These are phyloP conservation scores for Cerastis rubricosa DNA, from an alignment of 2,888 invertebrate genomes.

Conservation along the genomic window DNA sequence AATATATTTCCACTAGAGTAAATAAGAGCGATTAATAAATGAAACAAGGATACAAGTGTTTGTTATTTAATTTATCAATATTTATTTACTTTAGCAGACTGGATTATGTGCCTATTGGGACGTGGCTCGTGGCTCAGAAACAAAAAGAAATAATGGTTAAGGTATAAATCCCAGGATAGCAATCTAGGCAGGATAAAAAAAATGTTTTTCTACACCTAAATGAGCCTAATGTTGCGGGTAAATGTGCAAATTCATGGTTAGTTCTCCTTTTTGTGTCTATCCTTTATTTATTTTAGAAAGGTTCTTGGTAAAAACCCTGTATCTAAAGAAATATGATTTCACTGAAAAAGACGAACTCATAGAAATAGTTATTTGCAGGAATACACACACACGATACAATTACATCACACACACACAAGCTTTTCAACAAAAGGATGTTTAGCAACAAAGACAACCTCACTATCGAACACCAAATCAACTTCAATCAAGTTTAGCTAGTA, in stretches of 20 bases:
- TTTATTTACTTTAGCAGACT: conserved; percentile 31
- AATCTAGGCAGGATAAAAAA: conserved; percentile 32
- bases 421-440: background rate
- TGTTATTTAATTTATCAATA: conserved; percentile 23
- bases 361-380: background rate
- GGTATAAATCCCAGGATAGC: conserved; percentile 14
- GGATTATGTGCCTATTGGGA: background rate
- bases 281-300: conserved; percentile 26
- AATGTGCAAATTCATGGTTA: conserved; percentile 18
- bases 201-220: conserved; percentile 29
- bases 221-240: conserved; percentile 13
- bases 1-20: background rate
- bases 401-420: background rate
- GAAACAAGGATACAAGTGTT: conserved; percentile 10
- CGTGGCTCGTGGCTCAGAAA: background rate
- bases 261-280: conserved; percentile 4
- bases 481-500: background rate
- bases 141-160: background rate
- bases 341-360: background rate
- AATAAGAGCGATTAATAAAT: conserved; percentile 1
- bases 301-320: background rate
- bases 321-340: background rate
- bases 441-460: no score
- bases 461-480: background rate
- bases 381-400: background rate